Evolutionary conservation across 2,797 vertebrate species (phyloP).

Genomic region (Crax fasciolata): DNA sequence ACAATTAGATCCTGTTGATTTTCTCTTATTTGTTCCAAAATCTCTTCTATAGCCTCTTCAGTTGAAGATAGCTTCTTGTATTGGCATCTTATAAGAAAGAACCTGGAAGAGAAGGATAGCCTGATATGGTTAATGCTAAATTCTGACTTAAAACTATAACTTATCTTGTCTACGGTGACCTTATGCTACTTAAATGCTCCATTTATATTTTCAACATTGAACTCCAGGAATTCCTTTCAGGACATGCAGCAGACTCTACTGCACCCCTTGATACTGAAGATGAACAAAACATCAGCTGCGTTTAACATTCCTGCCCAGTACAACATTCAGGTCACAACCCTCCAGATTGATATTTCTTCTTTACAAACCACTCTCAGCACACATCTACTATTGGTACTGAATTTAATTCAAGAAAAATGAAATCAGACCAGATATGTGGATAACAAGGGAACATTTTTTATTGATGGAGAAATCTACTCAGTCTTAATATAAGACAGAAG

Average conservation of each 20-base stretch:
- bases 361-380: not conserved
- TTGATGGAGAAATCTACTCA: not conserved
- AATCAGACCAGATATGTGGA: not conserved
- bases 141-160: not conserved
- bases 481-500: not conserved
- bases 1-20: not conserved
- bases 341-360: not conserved
- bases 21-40: not conserved
- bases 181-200: not conserved
- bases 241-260: not conserved
- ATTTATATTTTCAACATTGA: not conserved
- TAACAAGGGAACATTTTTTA: not conserved
- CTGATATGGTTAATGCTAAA: not conserved
- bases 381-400: not conserved
- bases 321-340: not conserved
- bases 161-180: not conserved
- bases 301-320: not conserved
- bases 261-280: not conserved
- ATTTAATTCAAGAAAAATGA: not conserved
- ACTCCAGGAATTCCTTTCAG: not conserved
- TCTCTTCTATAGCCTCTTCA: not conserved
- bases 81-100: not conserved
- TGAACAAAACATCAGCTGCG: not conserved
- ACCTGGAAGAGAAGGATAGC: not conserved
- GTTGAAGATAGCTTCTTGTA: not conserved